phyloP scores from a whole-genome alignment of 2,113 vertebrate species.

The Equus przewalskii region DNA sequence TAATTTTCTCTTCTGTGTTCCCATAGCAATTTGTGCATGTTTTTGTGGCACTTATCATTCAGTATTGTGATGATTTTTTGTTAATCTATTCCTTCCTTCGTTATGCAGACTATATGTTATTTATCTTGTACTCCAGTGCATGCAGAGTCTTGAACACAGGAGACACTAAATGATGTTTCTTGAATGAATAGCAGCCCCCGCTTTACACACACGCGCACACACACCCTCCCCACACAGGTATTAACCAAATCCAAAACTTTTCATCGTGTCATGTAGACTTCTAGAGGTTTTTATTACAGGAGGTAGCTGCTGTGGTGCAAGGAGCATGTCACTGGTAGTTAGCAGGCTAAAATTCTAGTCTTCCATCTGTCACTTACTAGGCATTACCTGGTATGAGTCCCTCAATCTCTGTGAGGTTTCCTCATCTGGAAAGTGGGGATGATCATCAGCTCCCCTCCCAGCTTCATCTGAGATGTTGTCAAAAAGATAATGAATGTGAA shows the following conservation, averaged over 20 bases:
- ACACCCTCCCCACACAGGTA: background rate
- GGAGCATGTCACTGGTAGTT: background rate
- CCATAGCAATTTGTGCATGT: background rate
- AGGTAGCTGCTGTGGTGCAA: background rate
- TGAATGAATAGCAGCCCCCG: background rate
- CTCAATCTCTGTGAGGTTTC: background rate
- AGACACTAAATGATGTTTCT: background rate
- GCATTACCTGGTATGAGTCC: background rate
- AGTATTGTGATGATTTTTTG: background rate
- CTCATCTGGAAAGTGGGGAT: background rate
- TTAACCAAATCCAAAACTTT: background rate
- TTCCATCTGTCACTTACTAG: background rate
- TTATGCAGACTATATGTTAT: background rate
- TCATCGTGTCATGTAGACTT: background rate
- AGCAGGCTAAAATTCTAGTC: background rate
- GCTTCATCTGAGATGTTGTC: background rate
- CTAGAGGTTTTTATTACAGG: background rate
- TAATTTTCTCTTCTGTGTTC: conserved; percentile 3
- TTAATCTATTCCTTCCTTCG: background rate
- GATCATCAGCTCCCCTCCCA: background rate
- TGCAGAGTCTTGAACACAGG: background rate
- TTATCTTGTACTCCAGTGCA: background rate
- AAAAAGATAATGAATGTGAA: background rate
- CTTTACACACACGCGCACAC: too few relatives aligned
- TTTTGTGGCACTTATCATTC: background rate